These are phyloP conservation scores for Osmerus eperlanus DNA, from an alignment of 2,113 vertebrate species.

Conservation along the genomic window DNA sequence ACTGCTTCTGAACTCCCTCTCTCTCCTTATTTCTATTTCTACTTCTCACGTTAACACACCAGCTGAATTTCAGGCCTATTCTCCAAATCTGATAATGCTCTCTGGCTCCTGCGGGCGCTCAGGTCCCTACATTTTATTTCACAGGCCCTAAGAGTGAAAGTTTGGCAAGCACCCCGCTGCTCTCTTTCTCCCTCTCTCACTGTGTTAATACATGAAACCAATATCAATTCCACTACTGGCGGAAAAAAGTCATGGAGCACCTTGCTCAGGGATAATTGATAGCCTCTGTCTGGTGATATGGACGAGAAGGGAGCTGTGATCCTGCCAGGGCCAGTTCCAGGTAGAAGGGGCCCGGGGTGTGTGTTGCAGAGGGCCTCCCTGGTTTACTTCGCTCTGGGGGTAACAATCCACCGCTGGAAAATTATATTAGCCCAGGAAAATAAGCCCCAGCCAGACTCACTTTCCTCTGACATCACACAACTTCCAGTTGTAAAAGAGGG, in stretches of 20 bases:
- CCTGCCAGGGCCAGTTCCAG: conserved; percentile 42
- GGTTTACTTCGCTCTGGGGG: conserved; percentile 50
- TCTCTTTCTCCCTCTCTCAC: background rate
- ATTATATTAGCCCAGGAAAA: conserved; percentile 57
- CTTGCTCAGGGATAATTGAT: conserved; percentile 59
- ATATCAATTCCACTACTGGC: conserved; percentile 57
- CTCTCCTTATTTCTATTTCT: background rate
- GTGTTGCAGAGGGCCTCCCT: conserved; percentile 14
- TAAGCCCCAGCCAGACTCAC: conserved; percentile 46
- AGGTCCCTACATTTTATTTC: conserved; percentile 48
- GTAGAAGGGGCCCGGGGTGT: conserved; percentile 44
- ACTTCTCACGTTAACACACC: background rate
- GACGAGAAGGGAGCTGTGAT: conserved; percentile 61
- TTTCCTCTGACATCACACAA: conserved; percentile 58
- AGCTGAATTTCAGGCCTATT: conserved; percentile 17
- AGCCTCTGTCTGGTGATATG: conserved; percentile 57
- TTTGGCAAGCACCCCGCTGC: conserved; percentile 30
- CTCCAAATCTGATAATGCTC: conserved; percentile 9
- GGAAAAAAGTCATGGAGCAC: conserved; percentile 55
- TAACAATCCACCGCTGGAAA: conserved; percentile 44
- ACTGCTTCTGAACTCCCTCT: background rate
- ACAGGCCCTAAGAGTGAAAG: conserved; percentile 40
- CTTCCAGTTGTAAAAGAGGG: conserved; percentile 44
- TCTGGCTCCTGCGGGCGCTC: conserved; percentile 23
- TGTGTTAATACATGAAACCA: conserved; percentile 54